A percentile compares a stretch with the other conserved stretches of the same genome.
Conservation (phyloP, 2,797 vertebrate species). For the Sebastes flavidus region DNA sequence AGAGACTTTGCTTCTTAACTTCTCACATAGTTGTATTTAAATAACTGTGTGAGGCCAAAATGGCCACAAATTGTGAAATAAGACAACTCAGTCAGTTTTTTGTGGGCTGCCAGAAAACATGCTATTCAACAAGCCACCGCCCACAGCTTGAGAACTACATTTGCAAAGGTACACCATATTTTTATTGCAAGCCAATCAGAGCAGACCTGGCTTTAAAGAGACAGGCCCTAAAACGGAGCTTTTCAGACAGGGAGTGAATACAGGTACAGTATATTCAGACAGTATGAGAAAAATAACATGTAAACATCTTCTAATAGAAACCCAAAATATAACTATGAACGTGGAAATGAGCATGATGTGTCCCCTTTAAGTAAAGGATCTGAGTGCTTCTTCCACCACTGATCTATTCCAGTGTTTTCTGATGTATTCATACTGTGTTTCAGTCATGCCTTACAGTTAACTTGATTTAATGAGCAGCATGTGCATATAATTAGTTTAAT, state of each 20-base stretch:
- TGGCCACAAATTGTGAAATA: no score
- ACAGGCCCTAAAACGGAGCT: no score
- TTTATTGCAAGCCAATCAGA: no score
- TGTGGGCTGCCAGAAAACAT: no score
- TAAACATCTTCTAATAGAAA: no score
- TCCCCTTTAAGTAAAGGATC: background rate
- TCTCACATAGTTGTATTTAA: background rate
- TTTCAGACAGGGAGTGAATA: no score
- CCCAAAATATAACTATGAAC: no score
- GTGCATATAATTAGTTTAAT: conserved; percentile 66
- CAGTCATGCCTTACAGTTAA: conserved; percentile 51
- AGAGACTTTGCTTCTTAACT: background rate
- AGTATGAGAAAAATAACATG: no score
- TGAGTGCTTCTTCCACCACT: background rate
- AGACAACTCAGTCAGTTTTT: no score
- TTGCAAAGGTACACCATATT: background rate
- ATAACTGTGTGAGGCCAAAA: background rate
- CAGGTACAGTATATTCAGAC: no score
- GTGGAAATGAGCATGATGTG: background rate
- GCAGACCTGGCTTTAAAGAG: no score
- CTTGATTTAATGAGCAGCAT: conserved; percentile 65
- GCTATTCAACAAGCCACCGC: no score
- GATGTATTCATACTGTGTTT: conserved; percentile 30
- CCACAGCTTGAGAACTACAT: background rate
- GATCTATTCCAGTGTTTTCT: background rate